Base-by-base conservation (phyloP, 2,113 vertebrate genomes). In the Misgurnus mizolepis region DNA sequence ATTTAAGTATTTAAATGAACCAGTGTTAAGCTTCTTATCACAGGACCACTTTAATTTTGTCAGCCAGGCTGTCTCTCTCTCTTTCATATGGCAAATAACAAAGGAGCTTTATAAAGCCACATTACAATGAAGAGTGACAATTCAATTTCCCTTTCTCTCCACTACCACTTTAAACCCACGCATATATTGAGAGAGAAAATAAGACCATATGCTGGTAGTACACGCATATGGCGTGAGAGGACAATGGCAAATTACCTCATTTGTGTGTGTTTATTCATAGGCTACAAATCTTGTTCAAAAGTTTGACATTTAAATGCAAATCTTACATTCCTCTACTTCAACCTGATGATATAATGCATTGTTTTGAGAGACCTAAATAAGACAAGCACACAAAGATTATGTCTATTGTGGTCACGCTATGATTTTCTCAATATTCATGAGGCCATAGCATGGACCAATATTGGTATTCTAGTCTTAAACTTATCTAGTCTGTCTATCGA, bases 361-460 rank as follows among this genome's bases (percentile, higher is more conserved):
- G 49, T 34, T 53, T 53, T 1, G 49, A 17, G 15, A 56, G 17
- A 56, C 15, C 69, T 56, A 47, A 56, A 71, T 49, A 56, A 56
- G 43, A n/a, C 39, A 72, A 7, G n/a, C 15, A 18, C 5, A 14
- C 17, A 18, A 18, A 58, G 17, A 58, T 58, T 18, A 58, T 58
- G 40, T 61, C n/a, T 45, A 62, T 60, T 12, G 10, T 45, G 6
- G n/a, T 17, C 43, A 68, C 67, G 3, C 43, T 15, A 7, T 75
- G 43, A 47, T 5, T 64, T 75, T 17, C 58, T 64, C 18, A 17
- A 15, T 64, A 75, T 75, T 64, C 56, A 75, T 47, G 4, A 17
- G 14, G 22, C 43, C 0, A 4, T 14, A 61, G 55, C 45, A 47
- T 17, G 49, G 11, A 60, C 10, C 40, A 22, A 60, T 56, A 74